Evolutionary conservation across 2,113 vertebrate genomes (phyloP), one percentile per base, ranked within the genome.

Genomic region (Laterallus jamaicensis): DNA sequence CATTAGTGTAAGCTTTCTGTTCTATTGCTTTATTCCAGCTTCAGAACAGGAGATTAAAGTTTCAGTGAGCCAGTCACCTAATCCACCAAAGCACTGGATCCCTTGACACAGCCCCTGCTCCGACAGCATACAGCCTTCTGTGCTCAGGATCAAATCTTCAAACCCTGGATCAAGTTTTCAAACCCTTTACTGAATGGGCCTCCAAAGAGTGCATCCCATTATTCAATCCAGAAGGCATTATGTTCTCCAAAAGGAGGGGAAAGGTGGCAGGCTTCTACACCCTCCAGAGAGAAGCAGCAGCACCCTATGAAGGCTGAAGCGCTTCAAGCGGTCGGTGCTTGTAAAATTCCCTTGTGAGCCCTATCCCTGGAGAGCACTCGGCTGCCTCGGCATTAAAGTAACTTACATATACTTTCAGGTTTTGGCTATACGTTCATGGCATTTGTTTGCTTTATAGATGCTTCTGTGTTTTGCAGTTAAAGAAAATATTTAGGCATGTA

Each of bases 11-110:
- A 80, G 37, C 15, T 74, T 87, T 89, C 67, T 79, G 37, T 69
- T 93, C 31, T 14, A 3, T 44, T 82, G 67, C 55, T 87, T 89
- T 90, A 88, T 74, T 86, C 47, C 2, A 10, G n/a, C 15, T 93
- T 90, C 87, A 92, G 74, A 90, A 85, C 55, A 86, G 44, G 31
- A 85, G 78, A 93, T 85, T 74, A 91, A 95, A 14, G 25, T 92
- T 87, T 62, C 77, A 80, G 55, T 67, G 50, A 95, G 67, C 39
- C 66, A 84, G 55, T 24, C 71, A 52, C 5, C 0, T 85, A 94
- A 95, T 67, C 81, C 58, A 90, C 39, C 54, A 90, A 97, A 87
- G 31, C 84, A 40, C 35, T 8, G 8, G 42, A 88, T 82, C 74
- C 10, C 19, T 40, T 50, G 17, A 55, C 0, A 0, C 18, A 66